Evolutionary conservation across 2,797 vertebrate genomes (phyloP).

Genomic region (Acropternis orthonyx): DNA sequence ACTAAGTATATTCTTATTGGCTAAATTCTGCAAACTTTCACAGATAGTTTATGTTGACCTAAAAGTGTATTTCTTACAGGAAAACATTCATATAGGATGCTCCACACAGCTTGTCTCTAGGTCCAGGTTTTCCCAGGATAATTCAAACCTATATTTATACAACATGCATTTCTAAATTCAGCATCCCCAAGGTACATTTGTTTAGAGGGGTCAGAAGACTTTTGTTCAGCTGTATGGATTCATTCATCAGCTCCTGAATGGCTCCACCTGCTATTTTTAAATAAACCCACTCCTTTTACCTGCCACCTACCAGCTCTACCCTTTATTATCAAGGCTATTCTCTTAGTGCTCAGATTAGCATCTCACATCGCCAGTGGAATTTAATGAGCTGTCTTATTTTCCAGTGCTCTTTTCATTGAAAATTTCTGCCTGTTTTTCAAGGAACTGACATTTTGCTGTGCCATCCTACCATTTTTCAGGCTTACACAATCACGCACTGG

Average conservation of each 20-base stretch:
- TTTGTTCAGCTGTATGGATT: neutral
- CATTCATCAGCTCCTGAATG: neutral
- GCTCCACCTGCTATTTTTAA: neutral
- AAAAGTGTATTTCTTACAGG: neutral
- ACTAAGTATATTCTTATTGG: neutral
- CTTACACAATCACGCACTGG: neutral
- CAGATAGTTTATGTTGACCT: neutral
- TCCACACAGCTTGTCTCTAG: neutral
- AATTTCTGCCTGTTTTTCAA: neutral
- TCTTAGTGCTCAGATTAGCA: neutral
- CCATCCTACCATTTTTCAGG: neutral
- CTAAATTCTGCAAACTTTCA: neutral
- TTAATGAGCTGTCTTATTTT: neutral
- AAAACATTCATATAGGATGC: neutral
- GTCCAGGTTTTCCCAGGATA: neutral
- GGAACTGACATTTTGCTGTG: neutral
- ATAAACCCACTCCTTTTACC: neutral
- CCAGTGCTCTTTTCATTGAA: neutral
- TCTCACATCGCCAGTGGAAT: neutral
- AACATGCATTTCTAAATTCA: neutral
- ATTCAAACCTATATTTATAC: neutral
- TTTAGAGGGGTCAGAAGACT: neutral
- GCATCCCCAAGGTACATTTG: accelerated
- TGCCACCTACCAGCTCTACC: neutral
- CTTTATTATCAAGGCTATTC: neutral